A percentile compares a stretch with the other conserved stretches of the same genome.
phyloP scores from a whole-genome alignment of 1,140 invertebrate genomes.

The Euwallacea fornicatus region DNA sequence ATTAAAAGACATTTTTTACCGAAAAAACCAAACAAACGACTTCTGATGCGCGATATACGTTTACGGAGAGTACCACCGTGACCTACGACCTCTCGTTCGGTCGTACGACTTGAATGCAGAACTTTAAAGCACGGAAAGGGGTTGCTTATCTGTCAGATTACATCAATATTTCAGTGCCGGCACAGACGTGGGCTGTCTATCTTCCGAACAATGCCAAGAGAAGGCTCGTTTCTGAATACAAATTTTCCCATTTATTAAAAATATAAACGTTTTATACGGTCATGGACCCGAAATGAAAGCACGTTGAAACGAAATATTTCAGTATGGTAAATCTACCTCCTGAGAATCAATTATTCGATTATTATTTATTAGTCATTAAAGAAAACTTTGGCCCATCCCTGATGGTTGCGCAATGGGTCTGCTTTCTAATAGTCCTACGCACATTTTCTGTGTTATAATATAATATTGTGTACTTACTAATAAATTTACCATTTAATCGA shows the following conservation, averaged over 20 bases:
- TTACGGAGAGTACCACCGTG: slow-evolving; percentile 34
- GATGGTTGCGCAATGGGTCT: too few relatives aligned
- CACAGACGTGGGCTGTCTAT: slow-evolving; percentile 46
- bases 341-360: too few relatives aligned
- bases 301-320: too few relatives aligned
- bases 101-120: slow-evolving; percentile 36
- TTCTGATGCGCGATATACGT: slow-evolving; percentile 37
- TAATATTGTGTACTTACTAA: too few relatives aligned
- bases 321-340: too few relatives aligned
- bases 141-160: slow-evolving; percentile 49
- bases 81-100: slow-evolving; percentile 33
- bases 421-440: too few relatives aligned
- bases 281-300: slow-evolving; percentile 33
- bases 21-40: slow-evolving; percentile 30
- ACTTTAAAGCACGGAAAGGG: slow-evolving; percentile 32
- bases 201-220: slow-evolving; percentile 42
- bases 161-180: slow-evolving; percentile 48
- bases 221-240: slow-evolving; percentile 48
- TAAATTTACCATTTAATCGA: too few relatives aligned
- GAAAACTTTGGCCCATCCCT: too few relatives aligned
- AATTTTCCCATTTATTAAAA: slow-evolving; percentile 48
- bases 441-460: too few relatives aligned
- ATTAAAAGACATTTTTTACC: slow-evolving; percentile 30
- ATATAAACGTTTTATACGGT: slow-evolving; percentile 39
- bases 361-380: too few relatives aligned